Percentiles rank a stretch among this genome's conserved stretches.
Evolutionary conservation across 2,888 invertebrate species (phyloP).

Genomic region (Choreutis nemorana): DNA sequence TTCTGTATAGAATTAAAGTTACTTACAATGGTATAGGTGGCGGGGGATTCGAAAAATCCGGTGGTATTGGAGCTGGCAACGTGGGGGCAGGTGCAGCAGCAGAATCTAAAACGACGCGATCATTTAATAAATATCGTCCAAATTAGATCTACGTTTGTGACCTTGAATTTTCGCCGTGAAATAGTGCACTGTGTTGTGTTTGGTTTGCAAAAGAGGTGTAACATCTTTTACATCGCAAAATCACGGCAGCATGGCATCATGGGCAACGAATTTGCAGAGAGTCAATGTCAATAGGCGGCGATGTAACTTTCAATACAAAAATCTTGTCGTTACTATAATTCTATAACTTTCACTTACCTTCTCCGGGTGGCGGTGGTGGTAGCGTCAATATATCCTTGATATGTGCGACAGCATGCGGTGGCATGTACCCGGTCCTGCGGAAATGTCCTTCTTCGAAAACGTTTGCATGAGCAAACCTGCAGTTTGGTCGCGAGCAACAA

Average conservation of each 20-base stretch:
- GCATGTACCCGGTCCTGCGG: conserved; percentile 31
- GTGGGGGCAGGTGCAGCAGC: no score
- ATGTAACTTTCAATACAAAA: conserved; percentile 10
- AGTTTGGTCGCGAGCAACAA: conserved; percentile 26
- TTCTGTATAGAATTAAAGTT: no score
- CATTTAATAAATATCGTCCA: no score
- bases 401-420: conserved; percentile 28
- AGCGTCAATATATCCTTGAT: conserved; percentile 20
- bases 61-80: no score
- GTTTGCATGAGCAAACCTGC: conserved; percentile 39
- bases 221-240: conserved; percentile 11
- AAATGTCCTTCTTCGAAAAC: conserved; percentile 40
- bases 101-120: no score
- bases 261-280: conserved; percentile 7
- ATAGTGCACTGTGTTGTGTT: conserved; percentile 5
- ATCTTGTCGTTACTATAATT: conserved; percentile 10
- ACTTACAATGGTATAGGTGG: no score
- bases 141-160: no score
- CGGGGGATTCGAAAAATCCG: no score
- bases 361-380: conserved; percentile 19
- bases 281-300: conserved; percentile 9
- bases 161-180: no score
- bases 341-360: conserved; percentile 16
- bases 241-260: conserved; percentile 9
- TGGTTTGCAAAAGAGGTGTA: conserved; percentile 9